Evolutionary conservation across 2,888 invertebrate genomes (phyloP), one percentile per base, ranked within the genome.

Genomic region (Neoaliturus tenellus): DNA sequence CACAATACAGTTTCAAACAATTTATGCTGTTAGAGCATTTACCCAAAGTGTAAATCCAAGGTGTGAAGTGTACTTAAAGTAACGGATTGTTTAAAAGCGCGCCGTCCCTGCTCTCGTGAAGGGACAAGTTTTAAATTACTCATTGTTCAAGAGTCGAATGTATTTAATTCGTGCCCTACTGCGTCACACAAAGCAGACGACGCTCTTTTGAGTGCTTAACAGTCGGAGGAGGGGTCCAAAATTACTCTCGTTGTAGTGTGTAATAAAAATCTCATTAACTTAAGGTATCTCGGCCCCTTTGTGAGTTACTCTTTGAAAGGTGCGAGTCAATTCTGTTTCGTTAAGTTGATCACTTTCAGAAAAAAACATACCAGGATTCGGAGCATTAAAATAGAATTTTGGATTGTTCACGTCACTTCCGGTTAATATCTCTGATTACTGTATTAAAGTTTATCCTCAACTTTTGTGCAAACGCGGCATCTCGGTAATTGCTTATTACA

Each of bases 241-340:
- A 62, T 62, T 31, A 62, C 62, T 31, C 25, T 12, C 31, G 25
- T 3, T 62, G 28, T 28, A 62, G 62, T 62, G 31, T 28, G 25
- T 62, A 62, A 62, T 62, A 62, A 62, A 62, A 62, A 62, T 62
- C 8, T 62, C 62, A 62, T 62, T 62, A 62, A 62, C 62, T 62
- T 14, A 62, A 62, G 51, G 51, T 51, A 23, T 51, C 51, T 14
- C 23, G 17, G 31, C 3, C 31, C 62, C 62, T 62, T 62, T 62
- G 62, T 62, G 28, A 62, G 4, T n/a, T 6, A 35, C 35, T 6
- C 35, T 35, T 35, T 35, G 6, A 44, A 44, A 44, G 44, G 44
- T 14, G 17, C 44, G 44, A 44, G 44, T 44, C 44, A 44, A 44
- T 44, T 12, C 12, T 17, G 44, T 14, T 14, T 14, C 44, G 44